Evolutionary conservation across 92 coral and sea anemone species (phyloP).

Genomic region (Bergia sp.): DNA sequence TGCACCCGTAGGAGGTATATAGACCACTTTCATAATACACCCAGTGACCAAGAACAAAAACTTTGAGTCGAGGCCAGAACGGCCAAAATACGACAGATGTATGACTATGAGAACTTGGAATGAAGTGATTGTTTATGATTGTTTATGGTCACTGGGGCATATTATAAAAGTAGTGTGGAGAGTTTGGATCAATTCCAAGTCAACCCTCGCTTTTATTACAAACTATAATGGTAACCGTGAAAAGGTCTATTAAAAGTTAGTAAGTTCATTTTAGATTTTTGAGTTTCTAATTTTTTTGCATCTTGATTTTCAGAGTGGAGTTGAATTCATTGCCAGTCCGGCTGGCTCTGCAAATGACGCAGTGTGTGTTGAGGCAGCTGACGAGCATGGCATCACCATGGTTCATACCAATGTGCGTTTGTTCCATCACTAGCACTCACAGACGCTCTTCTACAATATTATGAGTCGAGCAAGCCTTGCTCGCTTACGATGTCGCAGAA

Average conservation of each 20-base stretch:
- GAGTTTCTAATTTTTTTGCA: not conserved
- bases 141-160: too few relatives aligned
- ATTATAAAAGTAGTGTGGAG: too few relatives aligned
- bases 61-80: too few relatives aligned
- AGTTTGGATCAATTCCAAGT: too few relatives aligned
- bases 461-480: not conserved
- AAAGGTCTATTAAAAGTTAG: not conserved
- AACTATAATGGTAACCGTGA: too few relatives aligned
- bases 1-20: not conserved
- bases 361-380: constrained; percentile 85
- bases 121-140: too few relatives aligned
- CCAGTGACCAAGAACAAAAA: too few relatives aligned
- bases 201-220: too few relatives aligned
- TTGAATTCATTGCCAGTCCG: constrained; percentile 96
- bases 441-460: not conserved
- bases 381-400: constrained; percentile 88
- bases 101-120: too few relatives aligned
- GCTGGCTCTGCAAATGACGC: constrained; percentile 95
- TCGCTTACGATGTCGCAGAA: not conserved
- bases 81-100: too few relatives aligned
- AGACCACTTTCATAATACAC: too few relatives aligned
- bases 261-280: not conserved
- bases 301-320: constrained; percentile 82
- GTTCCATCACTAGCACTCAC: constrained; percentile 76
- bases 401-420: constrained; percentile 85